Conservation (phyloP, 2,113 vertebrate genomes). For the Bubo bubo region DNA sequence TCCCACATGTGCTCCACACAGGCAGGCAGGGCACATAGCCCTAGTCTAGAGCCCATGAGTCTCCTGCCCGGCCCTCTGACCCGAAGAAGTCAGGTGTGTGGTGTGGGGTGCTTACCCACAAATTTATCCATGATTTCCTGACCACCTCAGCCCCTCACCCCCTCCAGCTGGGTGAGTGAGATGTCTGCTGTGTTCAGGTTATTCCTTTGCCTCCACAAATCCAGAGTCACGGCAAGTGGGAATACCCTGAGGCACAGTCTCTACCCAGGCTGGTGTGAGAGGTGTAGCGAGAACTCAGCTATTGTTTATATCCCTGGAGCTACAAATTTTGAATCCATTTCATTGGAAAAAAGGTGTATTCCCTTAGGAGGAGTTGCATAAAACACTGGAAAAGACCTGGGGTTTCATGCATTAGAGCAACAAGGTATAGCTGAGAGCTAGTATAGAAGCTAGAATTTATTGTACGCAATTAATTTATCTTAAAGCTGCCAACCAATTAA, state of each 20-base stretch:
- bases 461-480: not conserved
- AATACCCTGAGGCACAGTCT: not conserved
- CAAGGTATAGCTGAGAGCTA: not conserved
- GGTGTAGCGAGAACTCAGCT: not conserved
- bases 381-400: not conserved
- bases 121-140: not conserved
- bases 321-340: not conserved
- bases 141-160: not conserved
- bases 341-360: not conserved
- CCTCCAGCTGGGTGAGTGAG: not conserved
- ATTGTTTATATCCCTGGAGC: not conserved
- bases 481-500: not conserved
- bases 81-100: not conserved
- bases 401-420: not conserved
- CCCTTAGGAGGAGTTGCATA: not conserved
- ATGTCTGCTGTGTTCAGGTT: not conserved
- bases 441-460: not conserved
- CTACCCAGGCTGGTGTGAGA: not conserved
- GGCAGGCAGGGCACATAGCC: not conserved
- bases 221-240: not conserved
- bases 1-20: not conserved
- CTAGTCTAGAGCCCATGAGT: rapidly evolving
- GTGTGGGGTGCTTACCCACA: not conserved
- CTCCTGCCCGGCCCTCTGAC: not conserved
- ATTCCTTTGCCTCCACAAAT: not conserved